Percentiles rank a stretch among this genome's conserved stretches.
Evolutionary conservation across 2,797 vertebrate genomes (phyloP).

Genomic region (Sebastiscus albofasciatus): DNA sequence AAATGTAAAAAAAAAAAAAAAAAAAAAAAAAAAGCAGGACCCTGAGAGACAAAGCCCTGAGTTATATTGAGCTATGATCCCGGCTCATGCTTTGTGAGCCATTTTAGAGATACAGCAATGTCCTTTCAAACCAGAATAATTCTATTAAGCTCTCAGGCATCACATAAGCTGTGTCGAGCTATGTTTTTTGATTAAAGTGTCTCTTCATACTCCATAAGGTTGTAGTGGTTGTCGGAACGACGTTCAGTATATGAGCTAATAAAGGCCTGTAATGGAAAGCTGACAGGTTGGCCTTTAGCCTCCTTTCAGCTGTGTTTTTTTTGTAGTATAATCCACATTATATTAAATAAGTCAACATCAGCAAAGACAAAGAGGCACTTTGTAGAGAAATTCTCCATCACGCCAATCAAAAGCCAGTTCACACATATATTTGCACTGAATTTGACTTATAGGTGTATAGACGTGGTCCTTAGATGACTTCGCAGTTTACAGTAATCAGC

Average conservation of each 20-base stretch:
- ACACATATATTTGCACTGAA: neutral
- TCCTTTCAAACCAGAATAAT: conserved; percentile 43
- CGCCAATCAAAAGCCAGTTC: neutral
- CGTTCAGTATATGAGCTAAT: neutral
- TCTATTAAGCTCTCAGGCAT: conserved; percentile 46
- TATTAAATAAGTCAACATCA: neutral
- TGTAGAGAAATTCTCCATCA: neutral
- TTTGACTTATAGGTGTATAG: neutral
- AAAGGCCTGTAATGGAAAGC: conserved; percentile 3
- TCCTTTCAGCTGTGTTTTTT: neutral
- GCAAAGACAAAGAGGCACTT: neutral
- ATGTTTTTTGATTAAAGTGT: conserved; percentile 24
- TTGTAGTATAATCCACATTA: neutral
- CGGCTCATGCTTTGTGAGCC: conserved; percentile 38
- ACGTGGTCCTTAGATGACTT: no score
- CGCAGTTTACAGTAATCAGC: no score
- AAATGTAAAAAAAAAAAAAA: conserved; percentile 16
- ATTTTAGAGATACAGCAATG: conserved; percentile 31
- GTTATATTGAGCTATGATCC: conserved; percentile 51
- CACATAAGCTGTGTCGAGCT: conserved; percentile 18
- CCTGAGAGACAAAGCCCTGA: conserved; percentile 46
- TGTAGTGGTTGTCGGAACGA: neutral
- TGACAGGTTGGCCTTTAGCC: conserved; percentile 13
- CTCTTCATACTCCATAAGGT: neutral
- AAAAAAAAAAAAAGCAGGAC: conserved; percentile 4